phyloP scores from a whole-genome alignment of 2,888 invertebrate genomes.

The Amphipoea lucens region DNA sequence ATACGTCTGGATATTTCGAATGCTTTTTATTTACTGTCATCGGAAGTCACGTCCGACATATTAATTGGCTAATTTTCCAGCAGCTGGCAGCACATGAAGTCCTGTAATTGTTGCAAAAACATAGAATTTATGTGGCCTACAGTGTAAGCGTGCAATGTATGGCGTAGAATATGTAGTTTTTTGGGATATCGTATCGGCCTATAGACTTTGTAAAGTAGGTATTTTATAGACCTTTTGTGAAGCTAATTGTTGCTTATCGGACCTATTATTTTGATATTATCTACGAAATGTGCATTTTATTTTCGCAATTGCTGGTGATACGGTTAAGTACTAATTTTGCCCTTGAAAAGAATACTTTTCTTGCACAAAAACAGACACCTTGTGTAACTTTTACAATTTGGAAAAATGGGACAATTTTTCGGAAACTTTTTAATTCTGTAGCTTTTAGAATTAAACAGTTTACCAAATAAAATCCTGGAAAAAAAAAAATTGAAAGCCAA shows the following conservation, averaged over 20 bases:
- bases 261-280: slow-evolving; percentile 14
- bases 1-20: slow-evolving; percentile 57
- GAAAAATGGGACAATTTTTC: background rate
- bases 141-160: slow-evolving; percentile 27
- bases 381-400: background rate
- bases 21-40: slow-evolving; percentile 42
- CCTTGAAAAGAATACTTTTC: background rate
- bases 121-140: slow-evolving; percentile 45
- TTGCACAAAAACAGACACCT: slow-evolving; percentile 1
- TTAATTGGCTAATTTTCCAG: slow-evolving; percentile 55
- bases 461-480: background rate
- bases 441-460: background rate
- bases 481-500: background rate
- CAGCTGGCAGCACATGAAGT: slow-evolving; percentile 41
- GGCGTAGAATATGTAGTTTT: slow-evolving; percentile 37
- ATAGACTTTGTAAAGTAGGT: slow-evolving; percentile 22
- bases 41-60: slow-evolving; percentile 57
- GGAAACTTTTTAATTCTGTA: no score
- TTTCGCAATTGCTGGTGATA: slow-evolving; percentile 1
- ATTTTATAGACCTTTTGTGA: slow-evolving; percentile 7
- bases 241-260: slow-evolving; percentile 13
- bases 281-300: slow-evolving; percentile 6
- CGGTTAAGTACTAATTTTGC: background rate
- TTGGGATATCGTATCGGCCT: slow-evolving; percentile 24
- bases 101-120: slow-evolving; percentile 56